Evolutionary conservation across 1,140 invertebrate species (phyloP).

Genomic region (Alviniconcha marisindica): DNA sequence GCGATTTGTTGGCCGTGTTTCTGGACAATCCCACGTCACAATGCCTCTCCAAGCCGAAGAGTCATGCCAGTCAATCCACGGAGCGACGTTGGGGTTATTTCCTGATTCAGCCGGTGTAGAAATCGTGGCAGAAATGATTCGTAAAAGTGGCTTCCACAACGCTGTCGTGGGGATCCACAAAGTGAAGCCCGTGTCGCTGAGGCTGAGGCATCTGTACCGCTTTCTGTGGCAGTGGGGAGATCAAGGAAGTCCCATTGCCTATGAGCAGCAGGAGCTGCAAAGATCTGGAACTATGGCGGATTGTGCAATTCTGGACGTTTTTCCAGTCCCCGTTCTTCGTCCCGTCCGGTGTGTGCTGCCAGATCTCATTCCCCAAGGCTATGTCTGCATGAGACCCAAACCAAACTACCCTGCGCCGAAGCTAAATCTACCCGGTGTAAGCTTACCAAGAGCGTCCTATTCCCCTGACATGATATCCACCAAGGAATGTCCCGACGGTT

Average conservation of each 20-base stretch:
- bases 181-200: not conserved
- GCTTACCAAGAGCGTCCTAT: not conserved
- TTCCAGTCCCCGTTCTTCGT: not conserved
- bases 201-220: constrained; percentile 1
- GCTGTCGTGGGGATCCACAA: not conserved
- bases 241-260: constrained; percentile 13
- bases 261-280: not conserved
- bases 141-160: constrained; percentile 3
- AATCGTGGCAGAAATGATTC: not conserved
- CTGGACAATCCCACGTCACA: not conserved
- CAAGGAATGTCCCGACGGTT: constrained; percentile 11
- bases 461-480: not conserved
- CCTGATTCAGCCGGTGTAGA: not conserved
- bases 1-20: too few relatives aligned
- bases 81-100: not conserved
- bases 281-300: not conserved
- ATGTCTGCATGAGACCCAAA: constrained; percentile 27
- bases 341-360: not conserved
- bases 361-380: not conserved
- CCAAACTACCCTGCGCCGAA: not conserved
- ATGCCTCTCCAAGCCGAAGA: not conserved
- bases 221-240: constrained; percentile 33
- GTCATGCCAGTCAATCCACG: not conserved
- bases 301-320: constrained; percentile 7
- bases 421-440: not conserved